Base-by-base conservation (phyloP, 2,888 invertebrate species). In the Punctoribates punctum region DNA sequence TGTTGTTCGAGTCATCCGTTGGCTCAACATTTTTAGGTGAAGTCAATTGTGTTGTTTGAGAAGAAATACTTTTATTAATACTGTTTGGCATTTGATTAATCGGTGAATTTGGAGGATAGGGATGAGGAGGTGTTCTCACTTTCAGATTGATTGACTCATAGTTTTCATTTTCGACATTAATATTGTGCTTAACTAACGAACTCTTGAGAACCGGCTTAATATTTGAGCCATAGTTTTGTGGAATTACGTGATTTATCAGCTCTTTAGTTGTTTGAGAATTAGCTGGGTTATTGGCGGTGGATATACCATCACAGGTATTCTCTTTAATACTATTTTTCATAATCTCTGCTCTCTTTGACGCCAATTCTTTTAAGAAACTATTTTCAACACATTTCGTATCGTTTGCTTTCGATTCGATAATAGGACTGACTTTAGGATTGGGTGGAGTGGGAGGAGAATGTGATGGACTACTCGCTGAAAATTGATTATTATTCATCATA, bases 1-100 rank as follows among this genome's bases (percentile, higher is more conserved):
- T 85, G 20, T 75, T 25, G 15, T 29, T 38, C 25, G 29, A n/a
- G 1, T 48, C 57, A 34, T 42, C 46, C 23, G 42, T 70, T 70
- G n/a, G 42, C 5, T 70, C 70, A 23, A 15, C 17, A 3, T 3
- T 42, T 20, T 46, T n/a, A 6, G 65, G 9, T 34, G 65, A 65
- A 34, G 23, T 29, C 11, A 5, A 1, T 65, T 65, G 65, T n/a
- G 65, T 27, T 62, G 62, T 60, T 38, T 67, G 38, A 42, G 42
- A 34, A 17, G 65, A 38, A 70, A 70, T 23, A 70, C 42, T 70
- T 42, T 20, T 70, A 70, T 15, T 20, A 70, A 70, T 70, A 70
- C 42, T 70, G 20, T 42, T 42, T 42, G 70, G 23, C 13, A 70
- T 70, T 38, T 70, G 13, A 42, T 42, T 70, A 20, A 42, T 70